Evolutionary conservation across 2,888 invertebrate genomes (phyloP).

Genomic region (Polietes domitor): DNA sequence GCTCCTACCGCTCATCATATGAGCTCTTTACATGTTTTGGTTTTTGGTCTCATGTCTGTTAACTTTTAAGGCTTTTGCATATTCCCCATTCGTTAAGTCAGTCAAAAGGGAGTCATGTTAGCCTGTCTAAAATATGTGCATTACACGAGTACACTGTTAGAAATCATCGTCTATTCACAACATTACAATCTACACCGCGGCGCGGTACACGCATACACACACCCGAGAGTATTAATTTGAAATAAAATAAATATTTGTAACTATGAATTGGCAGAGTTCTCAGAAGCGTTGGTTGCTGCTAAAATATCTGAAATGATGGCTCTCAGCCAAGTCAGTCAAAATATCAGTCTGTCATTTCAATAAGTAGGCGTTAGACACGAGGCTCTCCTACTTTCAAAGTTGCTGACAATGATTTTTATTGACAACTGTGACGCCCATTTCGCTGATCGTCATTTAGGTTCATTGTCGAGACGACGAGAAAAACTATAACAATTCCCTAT

Average conservation of each 20-base stretch:
- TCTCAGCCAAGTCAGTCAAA: too few relatives aligned
- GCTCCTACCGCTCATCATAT: background rate
- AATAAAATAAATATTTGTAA: conserved; percentile 15
- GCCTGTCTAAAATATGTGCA: too few relatives aligned
- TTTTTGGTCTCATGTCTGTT: background rate
- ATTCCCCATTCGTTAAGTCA: conserved; percentile 25
- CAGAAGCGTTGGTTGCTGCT: background rate
- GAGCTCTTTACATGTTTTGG: background rate
- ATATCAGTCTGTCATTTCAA: too few relatives aligned
- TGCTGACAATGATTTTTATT: too few relatives aligned
- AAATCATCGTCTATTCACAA: too few relatives aligned
- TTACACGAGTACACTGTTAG: too few relatives aligned
- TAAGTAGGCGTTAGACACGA: too few relatives aligned
- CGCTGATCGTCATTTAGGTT: too few relatives aligned
- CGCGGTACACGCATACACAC: background rate
- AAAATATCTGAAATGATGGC: background rate
- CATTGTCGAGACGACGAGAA: background rate
- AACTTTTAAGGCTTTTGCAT: conserved; percentile 1
- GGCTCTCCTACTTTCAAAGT: too few relatives aligned
- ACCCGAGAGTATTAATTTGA: background rate
- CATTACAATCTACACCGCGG: too few relatives aligned
- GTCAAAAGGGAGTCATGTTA: conserved; percentile 25
- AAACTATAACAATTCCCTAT: background rate
- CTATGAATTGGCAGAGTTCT: background rate
- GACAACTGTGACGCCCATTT: too few relatives aligned